Evolutionary conservation across 1,140 invertebrate species (phyloP), one percentile per base, ranked within the genome.

Genomic region (Drosophila pectinifera): DNA sequence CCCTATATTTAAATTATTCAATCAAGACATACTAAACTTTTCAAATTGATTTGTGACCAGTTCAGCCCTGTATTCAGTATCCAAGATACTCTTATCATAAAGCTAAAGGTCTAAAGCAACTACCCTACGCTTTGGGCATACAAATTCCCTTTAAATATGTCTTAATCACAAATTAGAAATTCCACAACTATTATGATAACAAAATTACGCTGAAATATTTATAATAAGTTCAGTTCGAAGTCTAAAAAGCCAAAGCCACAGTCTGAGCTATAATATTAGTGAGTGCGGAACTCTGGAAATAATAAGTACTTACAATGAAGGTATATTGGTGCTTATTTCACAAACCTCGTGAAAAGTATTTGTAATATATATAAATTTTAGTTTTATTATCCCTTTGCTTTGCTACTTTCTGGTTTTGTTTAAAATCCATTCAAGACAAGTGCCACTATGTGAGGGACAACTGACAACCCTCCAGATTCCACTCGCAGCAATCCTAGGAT

Each of bases 401-500:
- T 45, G 3, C 13, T 45, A 7, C 18, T 45, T 22, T 45, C 22
- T 45, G 11, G n/a, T n/a, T n/a, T n/a, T n/a, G n/a, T n/a, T n/a
- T n/a, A n/a, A n/a, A n/a, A n/a, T n/a, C n/a, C n/a, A n/a, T n/a
- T n/a, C 10, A 31, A 0, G 28, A 8, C 7, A 0, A 28, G 11
- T 43, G 11, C 0, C 3, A 16, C 24, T 48, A 1, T 26, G 6
- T 11, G 28, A 48, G 14, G 55, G 5, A 55, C 4, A 26, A 24
- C 8, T 56, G 58, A 56, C 58, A 49, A 5, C 4, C n/a, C n/a
- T 13, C 0, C 16, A n/a, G 26, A 13, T 31, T 34, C 26, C 28
- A 34, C 24, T n/a, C 16, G 10, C 39, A 28, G 34, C 55, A 39
- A 46, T 45, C 18, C 20, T 64, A 10, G 61, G 48, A 61, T 61